phyloP scores from a whole-genome alignment of 2,888 invertebrate genomes.

The Hirtodrosophila cameraria region DNA sequence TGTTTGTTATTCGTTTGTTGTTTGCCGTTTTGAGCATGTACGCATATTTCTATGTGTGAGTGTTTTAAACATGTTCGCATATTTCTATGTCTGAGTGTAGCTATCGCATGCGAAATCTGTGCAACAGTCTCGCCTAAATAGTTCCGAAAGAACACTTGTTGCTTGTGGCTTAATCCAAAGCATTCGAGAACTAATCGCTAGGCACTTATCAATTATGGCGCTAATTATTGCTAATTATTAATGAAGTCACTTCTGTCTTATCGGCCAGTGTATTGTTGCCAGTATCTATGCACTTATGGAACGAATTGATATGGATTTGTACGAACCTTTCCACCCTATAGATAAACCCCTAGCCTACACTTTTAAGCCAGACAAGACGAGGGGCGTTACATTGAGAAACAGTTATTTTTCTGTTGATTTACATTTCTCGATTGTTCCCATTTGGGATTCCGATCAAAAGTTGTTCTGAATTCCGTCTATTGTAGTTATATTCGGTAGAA shows the following conservation, averaged over 20 bases:
- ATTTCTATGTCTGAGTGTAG: slow-evolving; percentile 21
- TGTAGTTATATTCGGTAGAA: too few relatives aligned
- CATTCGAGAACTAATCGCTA: slow-evolving; percentile 34
- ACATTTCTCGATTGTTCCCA: too few relatives aligned
- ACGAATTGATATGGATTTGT: slow-evolving; percentile 19
- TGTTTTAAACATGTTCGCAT: slow-evolving; percentile 9
- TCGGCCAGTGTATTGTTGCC: slow-evolving; percentile 12
- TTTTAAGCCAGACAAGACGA: slow-evolving; percentile 13
- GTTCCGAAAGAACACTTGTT: slow-evolving; percentile 7
- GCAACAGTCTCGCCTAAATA: neutral
- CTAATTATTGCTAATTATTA: slow-evolving; percentile 44
- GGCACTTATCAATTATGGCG: slow-evolving; percentile 39
- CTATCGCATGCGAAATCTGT: slow-evolving; percentile 24
- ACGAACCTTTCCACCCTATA: slow-evolving; percentile 14
- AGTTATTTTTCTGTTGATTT: too few relatives aligned
- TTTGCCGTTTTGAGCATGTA: neutral
- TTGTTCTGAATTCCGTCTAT: too few relatives aligned
- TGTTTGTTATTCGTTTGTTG: neutral
- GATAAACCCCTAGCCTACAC: slow-evolving; percentile 4
- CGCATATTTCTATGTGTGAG: slow-evolving; percentile 15
- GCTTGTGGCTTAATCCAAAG: slow-evolving; percentile 29
- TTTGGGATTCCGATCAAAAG: too few relatives aligned
- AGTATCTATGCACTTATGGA: slow-evolving; percentile 15
- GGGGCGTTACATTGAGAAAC: too few relatives aligned
- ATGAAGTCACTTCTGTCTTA: slow-evolving; percentile 48